Evolutionary conservation across 2,888 invertebrate species (phyloP).

Genomic region (Athrips mouffetella): DNA sequence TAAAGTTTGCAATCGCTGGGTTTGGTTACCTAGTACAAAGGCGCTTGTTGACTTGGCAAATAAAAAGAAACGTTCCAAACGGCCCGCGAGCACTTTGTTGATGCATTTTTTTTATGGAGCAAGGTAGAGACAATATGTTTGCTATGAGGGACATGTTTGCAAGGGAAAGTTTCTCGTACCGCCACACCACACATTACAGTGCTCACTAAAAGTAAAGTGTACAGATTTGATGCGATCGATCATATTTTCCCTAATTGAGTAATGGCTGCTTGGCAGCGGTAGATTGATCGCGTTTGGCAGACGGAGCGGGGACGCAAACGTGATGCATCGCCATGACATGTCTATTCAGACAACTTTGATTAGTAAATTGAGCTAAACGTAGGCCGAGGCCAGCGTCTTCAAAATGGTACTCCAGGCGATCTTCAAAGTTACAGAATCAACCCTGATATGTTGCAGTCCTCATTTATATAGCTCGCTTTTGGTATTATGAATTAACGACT

Average conservation of each 20-base stretch:
- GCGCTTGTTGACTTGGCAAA: no score
- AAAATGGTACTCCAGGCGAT: not conserved
- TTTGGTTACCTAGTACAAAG: no score
- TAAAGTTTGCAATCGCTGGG: no score
- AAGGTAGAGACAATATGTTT: no score
- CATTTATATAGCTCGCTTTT: no score
- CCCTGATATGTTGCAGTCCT: no score
- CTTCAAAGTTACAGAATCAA: no score
- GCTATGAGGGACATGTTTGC: not conserved
- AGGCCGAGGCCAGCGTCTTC: not conserved
- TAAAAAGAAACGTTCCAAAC: no score
- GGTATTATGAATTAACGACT: no score
- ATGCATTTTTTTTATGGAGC: no score
- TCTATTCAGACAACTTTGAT: not conserved
- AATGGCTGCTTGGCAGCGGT: conserved; percentile 49
- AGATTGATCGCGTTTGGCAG: conserved; percentile 49
- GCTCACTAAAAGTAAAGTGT: not conserved
- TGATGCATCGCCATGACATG: conserved; percentile 41
- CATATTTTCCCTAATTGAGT: conserved; percentile 49
- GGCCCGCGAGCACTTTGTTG: no score
- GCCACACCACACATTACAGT: not conserved
- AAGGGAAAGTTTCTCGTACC: not conserved
- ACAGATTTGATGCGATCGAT: conserved; percentile 7
- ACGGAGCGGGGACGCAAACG: conserved; percentile 28
- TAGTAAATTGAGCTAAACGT: not conserved